Conservation (phyloP, 2,888 invertebrate genomes). For the Archips xylosteana region DNA sequence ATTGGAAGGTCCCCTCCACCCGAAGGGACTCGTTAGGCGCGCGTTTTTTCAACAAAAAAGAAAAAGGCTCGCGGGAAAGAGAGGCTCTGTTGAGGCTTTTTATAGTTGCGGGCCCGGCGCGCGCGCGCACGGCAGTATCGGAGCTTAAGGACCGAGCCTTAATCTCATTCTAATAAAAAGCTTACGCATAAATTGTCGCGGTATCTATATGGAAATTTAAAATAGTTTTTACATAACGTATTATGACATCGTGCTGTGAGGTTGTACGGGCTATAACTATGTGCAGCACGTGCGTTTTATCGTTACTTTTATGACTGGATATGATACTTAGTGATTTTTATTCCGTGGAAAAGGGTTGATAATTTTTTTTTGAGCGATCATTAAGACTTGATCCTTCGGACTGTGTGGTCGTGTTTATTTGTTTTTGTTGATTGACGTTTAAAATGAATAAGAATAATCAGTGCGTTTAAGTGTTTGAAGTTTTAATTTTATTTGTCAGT, state of each 20-base stretch:
- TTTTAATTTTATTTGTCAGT: constrained; percentile 48
- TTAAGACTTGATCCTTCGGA: constrained; percentile 69
- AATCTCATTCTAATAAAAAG: constrained; percentile 84
- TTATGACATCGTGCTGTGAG: constrained; percentile 63
- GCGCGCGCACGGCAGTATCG: constrained; percentile 82
- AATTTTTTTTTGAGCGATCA: constrained; percentile 74
- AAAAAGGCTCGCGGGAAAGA: constrained; percentile 81
- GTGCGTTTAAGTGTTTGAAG: constrained; percentile 61
- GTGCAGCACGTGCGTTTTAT: constrained; percentile 79
- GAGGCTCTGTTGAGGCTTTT: constrained; percentile 79
- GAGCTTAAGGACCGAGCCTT: constrained; percentile 80
- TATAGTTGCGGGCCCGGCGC: constrained; percentile 83
- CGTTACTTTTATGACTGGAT: constrained; percentile 76
- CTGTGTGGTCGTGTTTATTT: constrained; percentile 79
- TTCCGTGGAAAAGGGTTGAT: constrained; percentile 76
- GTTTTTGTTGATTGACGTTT: constrained; percentile 46
- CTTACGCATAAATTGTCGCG: constrained; percentile 81
- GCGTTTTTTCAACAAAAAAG: constrained; percentile 76
- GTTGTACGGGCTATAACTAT: constrained; percentile 74
- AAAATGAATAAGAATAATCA: constrained; percentile 61
- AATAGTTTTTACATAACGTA: constrained; percentile 66
- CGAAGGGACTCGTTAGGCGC: constrained; percentile 68
- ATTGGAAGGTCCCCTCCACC: constrained; percentile 67
- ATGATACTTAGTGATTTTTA: constrained; percentile 78
- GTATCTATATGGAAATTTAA: constrained; percentile 70